Base-by-base conservation (phyloP, 2,888 invertebrate species). In the Drosophila anomelani region DNA sequence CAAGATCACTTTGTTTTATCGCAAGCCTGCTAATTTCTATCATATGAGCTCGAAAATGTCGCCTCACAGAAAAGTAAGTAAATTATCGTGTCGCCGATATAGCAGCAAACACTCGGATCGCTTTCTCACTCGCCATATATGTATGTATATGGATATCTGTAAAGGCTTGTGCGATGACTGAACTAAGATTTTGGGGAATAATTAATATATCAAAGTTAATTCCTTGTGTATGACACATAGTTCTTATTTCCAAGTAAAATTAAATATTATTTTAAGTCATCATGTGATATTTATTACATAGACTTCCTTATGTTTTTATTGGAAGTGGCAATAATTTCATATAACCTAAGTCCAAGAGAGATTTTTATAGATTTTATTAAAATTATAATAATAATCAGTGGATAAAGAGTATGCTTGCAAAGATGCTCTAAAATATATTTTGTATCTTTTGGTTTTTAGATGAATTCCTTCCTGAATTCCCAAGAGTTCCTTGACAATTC, bases 1-100 rank as follows among this genome's bases (percentile, higher is more conserved):
- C 85, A 79, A 77, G 87, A 73, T 78, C 85, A 69, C 79, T 72
- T 73, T 78, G 74, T 60, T 60, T 67, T 70, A 46, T 70, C 74
- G 76, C 75, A 70, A 70, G 69, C 57, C 56, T 67, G 66, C n/a
- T 63, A 68, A 71, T 43, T 75, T 70, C 26, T 39, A 56, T 55
- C 59, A 64, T 63, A 75, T 62, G 70, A 69, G 57, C 49, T 69
- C 56, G n/a, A 67, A 51, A 51, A 53, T 69, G 49, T 67, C 56
- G 43, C 36, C 17, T 44, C 56, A 15, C 29, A 54, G 26, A 10
- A 59, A 62, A 64, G 41, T 47, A 69, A 56, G 61, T 53, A 39
- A 57, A 49, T 59, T 68, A 56, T 66, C 68, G 23, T 49, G 41
- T 56, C 49, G 26, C 20, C 66, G 34, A 49, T 29, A 43, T n/a